Base-by-base conservation (phyloP, 2,888 invertebrate species). In the Pheosia tremula region DNA sequence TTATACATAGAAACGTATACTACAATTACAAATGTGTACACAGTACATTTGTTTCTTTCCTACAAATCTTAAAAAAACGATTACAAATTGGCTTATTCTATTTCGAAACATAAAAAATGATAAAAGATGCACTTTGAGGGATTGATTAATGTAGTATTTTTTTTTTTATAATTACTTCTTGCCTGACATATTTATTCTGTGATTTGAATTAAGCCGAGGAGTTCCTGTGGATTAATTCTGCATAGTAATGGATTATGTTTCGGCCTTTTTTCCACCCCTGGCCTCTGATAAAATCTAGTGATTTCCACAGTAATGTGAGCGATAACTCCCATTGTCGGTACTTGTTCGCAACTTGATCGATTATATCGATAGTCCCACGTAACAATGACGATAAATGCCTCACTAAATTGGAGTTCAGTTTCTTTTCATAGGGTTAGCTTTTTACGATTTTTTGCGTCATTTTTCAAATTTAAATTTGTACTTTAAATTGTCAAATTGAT, bases 381-480 rank as follows among this genome's bases (percentile, higher is more conserved):
- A 82, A 88, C 88, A 89, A 87, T 85, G 87, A 83, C 84, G 86
- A 84, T 79, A 78, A 87, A 88, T 88, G 88, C 85, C 81, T 79
- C 79, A 74, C 77, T 68, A 82, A 87, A 90, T 87, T 88, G 85
- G 81, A 83, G 78, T 76, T 75, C 72, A 65, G 71, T 69, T 77
- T 71, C 72, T 70, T 73, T 65, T 72, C 66, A 36, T 64, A 63
- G 50, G 37, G 53, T 37, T 55, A 66, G 66, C 66, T 76, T 69
- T 74, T 64, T 60, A 65, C 59, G 57, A 59, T 62, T 58, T 60
- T 70, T 59, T 63, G 57, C 62, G 41, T 56, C 62, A 57, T 24
- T 24, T 24, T 24, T 24, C 24, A 24, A 24, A 24, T 24, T 24
- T 24, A 24, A 24, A 24, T 24, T 24, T 24, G 24, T 24, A 24